A percentile compares a stretch with the other conserved stretches of the same genome.
phyloP scores from a whole-genome alignment of 2,797 vertebrate genomes.

The Staurois parvus region DNA sequence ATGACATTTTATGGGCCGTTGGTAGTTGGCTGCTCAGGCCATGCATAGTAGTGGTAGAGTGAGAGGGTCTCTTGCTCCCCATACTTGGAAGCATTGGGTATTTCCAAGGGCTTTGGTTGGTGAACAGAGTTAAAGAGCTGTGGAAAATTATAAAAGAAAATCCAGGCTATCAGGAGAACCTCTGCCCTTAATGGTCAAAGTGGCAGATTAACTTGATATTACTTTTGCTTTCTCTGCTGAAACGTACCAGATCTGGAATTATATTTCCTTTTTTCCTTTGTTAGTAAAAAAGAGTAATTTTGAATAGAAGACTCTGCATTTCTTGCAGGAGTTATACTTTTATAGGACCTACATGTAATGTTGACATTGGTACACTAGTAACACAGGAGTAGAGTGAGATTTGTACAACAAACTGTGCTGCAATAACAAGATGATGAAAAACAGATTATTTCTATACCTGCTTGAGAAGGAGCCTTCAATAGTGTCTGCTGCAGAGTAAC shows the following conservation, averaged over 20 bases:
- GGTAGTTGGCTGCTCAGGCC: no score
- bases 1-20: no score
- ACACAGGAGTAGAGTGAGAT: constrained; percentile 21
- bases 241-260: neutral
- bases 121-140: no score
- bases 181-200: neutral
- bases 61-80: neutral
- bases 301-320: neutral
- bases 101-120: neutral
- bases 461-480: constrained; percentile 49
- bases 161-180: neutral
- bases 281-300: neutral
- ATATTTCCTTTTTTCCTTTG: neutral
- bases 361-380: constrained; percentile 1
- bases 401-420: constrained; percentile 24
- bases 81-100: neutral
- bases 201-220: neutral
- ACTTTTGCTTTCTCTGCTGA: neutral
- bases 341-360: neutral
- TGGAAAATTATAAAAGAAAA: no score
- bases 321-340: neutral
- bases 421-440: constrained; percentile 51
- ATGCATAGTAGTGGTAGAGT: neutral
- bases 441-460: constrained; percentile 58
- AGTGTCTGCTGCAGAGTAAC: constrained; percentile 47